Evolutionary conservation across 2,113 vertebrate genomes (phyloP), one percentile per base, ranked within the genome.

Genomic region (Callocephalon fimbriatum): DNA sequence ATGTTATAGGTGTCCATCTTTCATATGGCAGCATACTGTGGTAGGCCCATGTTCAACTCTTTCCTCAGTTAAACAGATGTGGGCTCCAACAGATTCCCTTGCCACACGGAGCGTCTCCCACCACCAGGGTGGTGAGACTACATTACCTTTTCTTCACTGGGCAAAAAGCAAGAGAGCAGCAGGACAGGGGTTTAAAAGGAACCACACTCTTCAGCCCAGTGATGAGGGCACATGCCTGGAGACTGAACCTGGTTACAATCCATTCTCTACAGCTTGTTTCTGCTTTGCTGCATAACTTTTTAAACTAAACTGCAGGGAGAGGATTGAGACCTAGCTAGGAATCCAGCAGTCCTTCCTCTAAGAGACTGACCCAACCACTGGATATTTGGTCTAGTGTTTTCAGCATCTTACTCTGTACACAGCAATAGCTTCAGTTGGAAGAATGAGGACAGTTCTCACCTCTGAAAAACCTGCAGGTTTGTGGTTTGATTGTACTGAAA

Each of bases 381-480:
- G 23, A 14, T 67, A 40, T 58, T 73, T 53, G 31, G 32, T 62
- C 19, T 51, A 62, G 27, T 19, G 51, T 70, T 73, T 89, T 83
- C 59, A 76, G 10, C 15, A 37, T 62, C 42, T 84, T 51, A 50
- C 8, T 71, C 2, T 2, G 59, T 54, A 87, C 0, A 12, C 44
- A 80, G 37, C 44, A 58, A 25, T 25, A 76, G 10, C 51, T 91
- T 77, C 35, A 42, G 12, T 2, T 67, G 54, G 50, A 74, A 89
- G 45, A 74, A 67, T 4, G 22, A 66, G 86, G 27, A 31, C 19
- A 74, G 29, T 71, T 91, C 45, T 74, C 47, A 63, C 21, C 22
- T 65, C 73, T 38, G 54, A 62, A 93, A 79, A 81, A 71, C 65
- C 61, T 82, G 61, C 45, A 83, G 65, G 50, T 35, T 56, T 89